phyloP scores from a whole-genome alignment of 1,140 invertebrate genomes.

The Drosophila quadrilineata region DNA sequence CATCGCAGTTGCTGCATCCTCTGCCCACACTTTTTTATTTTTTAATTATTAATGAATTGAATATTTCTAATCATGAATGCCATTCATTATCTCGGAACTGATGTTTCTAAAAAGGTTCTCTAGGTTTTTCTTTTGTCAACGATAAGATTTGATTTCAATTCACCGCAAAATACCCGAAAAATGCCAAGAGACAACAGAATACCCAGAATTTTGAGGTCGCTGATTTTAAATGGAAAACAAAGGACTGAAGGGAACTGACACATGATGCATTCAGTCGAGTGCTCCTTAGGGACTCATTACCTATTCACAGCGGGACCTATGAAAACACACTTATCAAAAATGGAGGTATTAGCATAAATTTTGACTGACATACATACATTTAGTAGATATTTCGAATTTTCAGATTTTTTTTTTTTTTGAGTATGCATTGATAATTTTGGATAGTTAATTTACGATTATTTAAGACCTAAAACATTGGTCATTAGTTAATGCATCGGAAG shows the following conservation, averaged over 20 bases:
- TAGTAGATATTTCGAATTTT: background rate
- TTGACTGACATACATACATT: background rate
- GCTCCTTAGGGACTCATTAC: conserved; percentile 18
- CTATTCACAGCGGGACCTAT: conserved; percentile 16
- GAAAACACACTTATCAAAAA: conserved; percentile 40
- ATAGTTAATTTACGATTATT: too few species aligned
- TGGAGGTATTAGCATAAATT: conserved; percentile 44
- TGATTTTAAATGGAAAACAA: background rate
- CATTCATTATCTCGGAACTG: conserved; percentile 4
- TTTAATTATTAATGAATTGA: conserved; percentile 25
- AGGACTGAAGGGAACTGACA: conserved; percentile 4
- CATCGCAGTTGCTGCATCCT: too few species aligned
- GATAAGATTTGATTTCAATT: conserved; percentile 13
- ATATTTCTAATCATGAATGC: conserved; percentile 5
- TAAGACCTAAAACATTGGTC: too few species aligned
- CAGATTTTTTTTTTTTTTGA: background rate
- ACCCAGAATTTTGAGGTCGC: background rate
- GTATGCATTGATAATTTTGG: too few species aligned
- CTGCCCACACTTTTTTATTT: too few species aligned
- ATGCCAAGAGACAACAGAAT: too few species aligned
- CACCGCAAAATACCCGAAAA: background rate
- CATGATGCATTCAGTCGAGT: conserved; percentile 10
- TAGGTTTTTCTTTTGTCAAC: background rate
- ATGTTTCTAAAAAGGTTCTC: conserved; percentile 19
- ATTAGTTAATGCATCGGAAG: too few species aligned